Conservation (phyloP, 2,888 invertebrate genomes). For the Eurytoma adleriae region DNA sequence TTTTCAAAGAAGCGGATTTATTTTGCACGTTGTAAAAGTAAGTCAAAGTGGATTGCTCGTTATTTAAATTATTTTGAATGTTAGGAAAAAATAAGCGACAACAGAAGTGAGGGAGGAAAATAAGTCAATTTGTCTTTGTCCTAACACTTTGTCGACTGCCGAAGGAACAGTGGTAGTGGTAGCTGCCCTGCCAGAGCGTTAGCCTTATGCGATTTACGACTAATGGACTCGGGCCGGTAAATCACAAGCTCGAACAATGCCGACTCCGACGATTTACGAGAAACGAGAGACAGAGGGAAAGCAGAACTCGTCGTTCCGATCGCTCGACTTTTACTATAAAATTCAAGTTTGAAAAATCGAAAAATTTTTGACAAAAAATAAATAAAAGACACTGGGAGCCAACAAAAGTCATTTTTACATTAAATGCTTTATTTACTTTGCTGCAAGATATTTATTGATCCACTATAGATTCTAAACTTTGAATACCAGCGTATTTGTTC, state of each 20-base stretch:
- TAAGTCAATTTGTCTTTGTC: slow-evolving; percentile 65
- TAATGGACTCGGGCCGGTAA: slow-evolving; percentile 70
- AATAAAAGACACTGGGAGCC: no score
- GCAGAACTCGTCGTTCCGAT: slow-evolving; percentile 24
- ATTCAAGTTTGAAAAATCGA: slow-evolving; percentile 18
- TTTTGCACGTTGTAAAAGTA: no score
- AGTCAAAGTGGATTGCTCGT: no score
- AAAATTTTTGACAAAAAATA: not conserved
- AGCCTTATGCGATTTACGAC: slow-evolving; percentile 66
- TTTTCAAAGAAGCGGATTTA: no score
- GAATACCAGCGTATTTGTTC: no score
- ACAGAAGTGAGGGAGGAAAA: not conserved
- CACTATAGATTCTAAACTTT: no score
- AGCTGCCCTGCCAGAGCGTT: not conserved
- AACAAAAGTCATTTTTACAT: no score
- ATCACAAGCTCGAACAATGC: slow-evolving; percentile 63
- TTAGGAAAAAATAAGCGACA: no score
- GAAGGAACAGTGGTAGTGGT: slow-evolving; percentile 27
- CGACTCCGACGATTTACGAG: slow-evolving; percentile 64
- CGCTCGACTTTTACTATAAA: slow-evolving; percentile 23
- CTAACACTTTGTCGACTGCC: slow-evolving; percentile 27
- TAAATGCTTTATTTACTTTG: no score
- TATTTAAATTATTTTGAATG: no score
- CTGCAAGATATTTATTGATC: no score
- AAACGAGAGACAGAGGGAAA: slow-evolving; percentile 48